phyloP scores from a whole-genome alignment of 92 coral and sea anemone species.

The Metridium senile region DNA sequence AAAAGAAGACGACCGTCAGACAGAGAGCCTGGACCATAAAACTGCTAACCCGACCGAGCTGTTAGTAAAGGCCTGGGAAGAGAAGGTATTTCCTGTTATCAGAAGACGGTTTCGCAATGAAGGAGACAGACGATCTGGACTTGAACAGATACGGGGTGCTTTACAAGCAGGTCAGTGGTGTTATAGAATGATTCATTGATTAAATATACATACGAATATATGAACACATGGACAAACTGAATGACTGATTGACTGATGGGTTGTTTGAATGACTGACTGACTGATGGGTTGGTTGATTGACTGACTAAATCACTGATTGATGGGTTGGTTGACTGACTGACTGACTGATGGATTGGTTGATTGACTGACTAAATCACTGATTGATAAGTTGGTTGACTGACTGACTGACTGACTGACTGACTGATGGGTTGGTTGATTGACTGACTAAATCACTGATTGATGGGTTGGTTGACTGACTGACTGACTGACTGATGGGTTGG shows the following conservation, averaged over 20 bases:
- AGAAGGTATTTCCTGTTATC: conserved; percentile 93
- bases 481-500: no score
- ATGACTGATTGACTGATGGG: not conserved
- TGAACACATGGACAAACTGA: not conserved
- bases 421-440: no score
- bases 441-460: no score
- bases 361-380: no score
- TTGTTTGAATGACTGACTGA: not conserved
- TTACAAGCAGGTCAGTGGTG: conserved; percentile 76
- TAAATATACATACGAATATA: not conserved
- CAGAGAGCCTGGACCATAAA: conserved; percentile 37
- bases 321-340: no score
- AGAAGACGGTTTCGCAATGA: conserved; percentile 92
- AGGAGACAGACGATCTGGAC: conserved; percentile 89
- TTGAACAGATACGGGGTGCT: conserved; percentile 97
- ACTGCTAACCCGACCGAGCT: conserved; percentile 76
- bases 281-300: not conserved
- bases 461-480: no score
- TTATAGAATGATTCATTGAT: no score
- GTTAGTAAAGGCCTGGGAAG: conserved; percentile 98
- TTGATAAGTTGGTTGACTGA: no score
- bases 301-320: no score
- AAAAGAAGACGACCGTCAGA: conserved; percentile 58
- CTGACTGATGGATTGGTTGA: no score
- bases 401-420: no score